phyloP scores from a whole-genome alignment of 2,113 vertebrate genomes.

The Hippocampus barbouri region DNA sequence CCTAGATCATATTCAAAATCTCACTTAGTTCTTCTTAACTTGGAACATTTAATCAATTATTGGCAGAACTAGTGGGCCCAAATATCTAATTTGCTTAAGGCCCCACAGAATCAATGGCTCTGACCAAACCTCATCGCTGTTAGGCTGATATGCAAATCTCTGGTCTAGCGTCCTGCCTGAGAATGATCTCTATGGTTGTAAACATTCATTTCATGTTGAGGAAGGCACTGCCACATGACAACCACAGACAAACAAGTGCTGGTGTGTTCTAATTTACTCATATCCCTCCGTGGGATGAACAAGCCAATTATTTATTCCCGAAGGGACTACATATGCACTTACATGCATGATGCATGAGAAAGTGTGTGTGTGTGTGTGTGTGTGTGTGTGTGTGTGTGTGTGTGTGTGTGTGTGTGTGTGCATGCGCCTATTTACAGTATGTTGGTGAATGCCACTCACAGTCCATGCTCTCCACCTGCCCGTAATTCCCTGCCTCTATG shows the following conservation, averaged over 20 bases:
- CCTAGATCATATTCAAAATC: too few relatives aligned
- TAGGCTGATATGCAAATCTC: too few relatives aligned
- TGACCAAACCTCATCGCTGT: too few relatives aligned
- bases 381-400: not conserved
- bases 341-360: conserved; percentile 14
- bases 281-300: not conserved
- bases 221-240: conserved; percentile 3
- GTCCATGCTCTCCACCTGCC: conserved; percentile 84
- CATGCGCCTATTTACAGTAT: not conserved
- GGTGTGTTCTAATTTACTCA: conserved; percentile 22
- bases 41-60: too few relatives aligned
- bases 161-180: not conserved
- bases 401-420: conserved; percentile 2
- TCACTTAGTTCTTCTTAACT: too few relatives aligned
- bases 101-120: too few relatives aligned
- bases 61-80: too few relatives aligned
- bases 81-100: too few relatives aligned
- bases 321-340: conserved; percentile 7
- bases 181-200: not conserved
- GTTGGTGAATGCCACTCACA: conserved; percentile 75
- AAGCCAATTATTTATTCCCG: not conserved
- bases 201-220: conserved; percentile 26
- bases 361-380: conserved; percentile 2
- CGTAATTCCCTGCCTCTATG: conserved; percentile 89
- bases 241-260: conserved; percentile 29